Conservation (phyloP, 2,113 vertebrate genomes). For the Emydura subglobosa region DNA sequence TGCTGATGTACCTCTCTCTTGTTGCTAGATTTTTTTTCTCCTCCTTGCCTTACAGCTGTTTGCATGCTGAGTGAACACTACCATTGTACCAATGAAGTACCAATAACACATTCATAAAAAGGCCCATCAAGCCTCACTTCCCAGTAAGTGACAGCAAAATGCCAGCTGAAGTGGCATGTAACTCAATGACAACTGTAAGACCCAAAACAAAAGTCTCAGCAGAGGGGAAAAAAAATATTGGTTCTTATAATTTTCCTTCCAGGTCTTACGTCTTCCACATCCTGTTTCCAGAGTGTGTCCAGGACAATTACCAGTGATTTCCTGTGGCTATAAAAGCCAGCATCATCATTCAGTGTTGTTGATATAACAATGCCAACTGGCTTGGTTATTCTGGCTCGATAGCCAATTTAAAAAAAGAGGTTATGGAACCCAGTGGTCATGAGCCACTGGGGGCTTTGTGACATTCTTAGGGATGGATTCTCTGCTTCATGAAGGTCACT, state of each 20-base stretch:
- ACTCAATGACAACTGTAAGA: constrained; percentile 9
- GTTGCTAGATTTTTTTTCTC: not conserved
- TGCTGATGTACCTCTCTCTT: not conserved
- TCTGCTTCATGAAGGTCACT: not conserved
- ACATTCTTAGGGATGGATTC: not conserved
- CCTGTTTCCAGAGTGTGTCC: constrained; percentile 30
- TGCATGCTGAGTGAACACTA: not conserved
- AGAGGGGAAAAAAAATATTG: not conserved
- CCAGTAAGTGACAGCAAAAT: constrained; percentile 32
- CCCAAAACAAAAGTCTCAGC: constrained; percentile 7
- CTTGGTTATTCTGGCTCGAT: not conserved
- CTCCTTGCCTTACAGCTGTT: not conserved
- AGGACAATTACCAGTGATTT: constrained; percentile 32
- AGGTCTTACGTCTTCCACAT: constrained; percentile 8
- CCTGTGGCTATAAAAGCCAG: not conserved
- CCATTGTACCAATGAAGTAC: not conserved
- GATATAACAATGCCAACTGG: not conserved
- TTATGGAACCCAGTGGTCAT: not conserved
- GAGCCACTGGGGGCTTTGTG: not conserved
- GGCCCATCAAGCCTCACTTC: constrained; percentile 16
- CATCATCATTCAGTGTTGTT: not conserved
- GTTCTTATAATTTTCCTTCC: constrained; percentile 11
- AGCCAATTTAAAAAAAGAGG: not conserved
- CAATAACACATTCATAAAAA: not conserved
- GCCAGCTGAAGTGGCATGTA: constrained; percentile 2